Evolutionary conservation across 2,797 vertebrate species (phyloP), one percentile per base, ranked within the genome.

Genomic region (Moxostoma hubbsi): DNA sequence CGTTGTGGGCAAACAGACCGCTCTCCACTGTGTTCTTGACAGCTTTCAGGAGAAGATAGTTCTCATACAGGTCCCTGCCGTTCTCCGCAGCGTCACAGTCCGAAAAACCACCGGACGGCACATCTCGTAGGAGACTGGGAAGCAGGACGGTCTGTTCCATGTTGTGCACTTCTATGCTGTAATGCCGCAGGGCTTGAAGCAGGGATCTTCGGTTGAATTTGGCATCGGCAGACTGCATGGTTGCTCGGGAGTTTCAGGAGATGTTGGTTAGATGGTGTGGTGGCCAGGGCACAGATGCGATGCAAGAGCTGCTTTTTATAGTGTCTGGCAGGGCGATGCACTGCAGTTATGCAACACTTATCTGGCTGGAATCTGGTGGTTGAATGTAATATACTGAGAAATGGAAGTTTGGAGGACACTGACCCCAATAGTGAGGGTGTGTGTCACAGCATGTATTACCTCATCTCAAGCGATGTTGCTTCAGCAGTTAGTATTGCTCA

Each of bases 121-220:
- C 87, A 0, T 96, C 97, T 61, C 90, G 86, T 16, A 97, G 94
- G 46, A 97, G 92, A 87, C 93, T 97, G 11, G 97, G 96, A 75
- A 98, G 91, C 89, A 97, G 94, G 46, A 97, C 80, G 15, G 95
- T 95, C 82, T 94, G 93, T 87, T 97, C 96, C 97, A 98, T 97
- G 88, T 94, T 89, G 0, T 81, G 88, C 0, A 95, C 92, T 0
- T 89, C 91, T 0, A 92, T 89, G 13, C 90, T 93, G 91, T 96
- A 98, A 69, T 85, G 85, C 71, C 90, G 93, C 90, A 96, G 90
- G 43, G 92, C 82, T 2, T 87, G 57, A 68, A 89, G 78, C 46
- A 95, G 89, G 88, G 90, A 92, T 88, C 84, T 94, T 18, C 77
- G 90, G 85, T 85, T 91, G 24, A 92, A 86, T 70, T 54, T 89